A percentile compares a stretch with the other conserved stretches of the same genome.
Conservation (phyloP, 2,888 invertebrate species). For the Ptycholaimellus sp. region DNA sequence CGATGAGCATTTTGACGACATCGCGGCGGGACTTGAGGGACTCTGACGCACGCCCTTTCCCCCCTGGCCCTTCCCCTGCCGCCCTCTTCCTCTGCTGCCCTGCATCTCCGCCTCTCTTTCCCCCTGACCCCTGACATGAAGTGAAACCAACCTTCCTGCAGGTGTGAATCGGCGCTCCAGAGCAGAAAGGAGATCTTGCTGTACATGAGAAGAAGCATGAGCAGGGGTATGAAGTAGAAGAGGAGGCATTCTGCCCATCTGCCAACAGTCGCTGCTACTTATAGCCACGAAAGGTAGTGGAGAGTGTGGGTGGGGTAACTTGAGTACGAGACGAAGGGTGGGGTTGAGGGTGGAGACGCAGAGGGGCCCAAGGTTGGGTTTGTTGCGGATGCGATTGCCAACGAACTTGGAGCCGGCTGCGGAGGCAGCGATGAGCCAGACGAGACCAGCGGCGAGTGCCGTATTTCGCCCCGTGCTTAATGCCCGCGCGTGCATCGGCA, state of each 20-base stretch:
- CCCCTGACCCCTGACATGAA: neutral
- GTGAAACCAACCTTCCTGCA: neutral
- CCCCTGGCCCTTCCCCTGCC: no score
- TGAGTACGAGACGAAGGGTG: no score
- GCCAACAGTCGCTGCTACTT: slow-evolving; percentile 11
- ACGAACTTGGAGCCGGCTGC: no score
- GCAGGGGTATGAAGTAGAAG: slow-evolving; percentile 14
- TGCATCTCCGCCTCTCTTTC: neutral
- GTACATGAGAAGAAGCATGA: slow-evolving; percentile 14
- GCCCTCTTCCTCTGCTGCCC: neutral
- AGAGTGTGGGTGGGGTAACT: neutral
- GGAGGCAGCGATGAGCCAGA: neutral
- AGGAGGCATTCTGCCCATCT: slow-evolving; percentile 9
- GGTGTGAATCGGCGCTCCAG: slow-evolving; percentile 8
- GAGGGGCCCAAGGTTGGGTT: no score
- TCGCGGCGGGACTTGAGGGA: slow-evolving; percentile 20
- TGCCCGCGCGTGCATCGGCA: slow-evolving; percentile 15
- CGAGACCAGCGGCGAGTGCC: neutral
- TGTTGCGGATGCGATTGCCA: no score
- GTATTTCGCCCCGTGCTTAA: slow-evolving; percentile 12
- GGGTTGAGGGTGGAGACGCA: no score
- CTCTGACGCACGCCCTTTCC: neutral
- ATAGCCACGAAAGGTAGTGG: slow-evolving; percentile 10
- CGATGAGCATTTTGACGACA: slow-evolving; percentile 30
- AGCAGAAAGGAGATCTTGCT: slow-evolving; percentile 11